Evolutionary conservation across 1,140 invertebrate genomes (phyloP), one percentile per base, ranked within the genome.

Genomic region (Rhopalosiphum padi): DNA sequence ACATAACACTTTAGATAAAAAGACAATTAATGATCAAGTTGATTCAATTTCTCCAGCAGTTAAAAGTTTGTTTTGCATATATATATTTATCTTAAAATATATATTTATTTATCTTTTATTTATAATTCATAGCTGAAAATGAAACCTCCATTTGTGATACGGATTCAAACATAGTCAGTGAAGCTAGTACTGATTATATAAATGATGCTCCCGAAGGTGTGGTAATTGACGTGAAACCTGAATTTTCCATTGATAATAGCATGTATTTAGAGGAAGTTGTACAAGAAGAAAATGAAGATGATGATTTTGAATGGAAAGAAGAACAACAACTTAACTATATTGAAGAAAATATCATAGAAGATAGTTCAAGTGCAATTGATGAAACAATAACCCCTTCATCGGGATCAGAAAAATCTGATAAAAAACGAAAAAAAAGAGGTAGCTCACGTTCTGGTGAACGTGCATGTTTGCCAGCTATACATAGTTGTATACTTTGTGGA

Each of bases 401-500:
- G 0, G 91, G 51, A 41, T 93, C 82, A 41, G 91, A 93, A 5
- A 93, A 37, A 55, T 93, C 91, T 85, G 94, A 51, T 41, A 93
- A 94, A 60, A 93, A 35, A 83, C 77, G 55, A 15, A 93, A 93
- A 25, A 77, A 90, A 91, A 94, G 83, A 83, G 51, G 89, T 43
- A 83, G 93, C n/a, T 91, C 92, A 60, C 91, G 92, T 87, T 90
- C 91, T 55, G 93, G 94, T 25, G 94, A 94, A 93, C 77, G 94
- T 41, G 93, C 93, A 4, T 94, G 90, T 87, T 94, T 94, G 89
- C 90, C 91, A 21, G 91, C 94, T 43, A 94, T 94, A 55, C 94
- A 94, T 85, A 82, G 41, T 87, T 96, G 96, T 94, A 90, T 94
- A 11, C 94, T 94, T 15, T 96, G 96, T 94, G 94, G 94, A 6